A percentile compares a stretch with the other conserved stretches of the same genome.
phyloP scores from a whole-genome alignment of 2,888 invertebrate species.

The Belgica antarctica region DNA sequence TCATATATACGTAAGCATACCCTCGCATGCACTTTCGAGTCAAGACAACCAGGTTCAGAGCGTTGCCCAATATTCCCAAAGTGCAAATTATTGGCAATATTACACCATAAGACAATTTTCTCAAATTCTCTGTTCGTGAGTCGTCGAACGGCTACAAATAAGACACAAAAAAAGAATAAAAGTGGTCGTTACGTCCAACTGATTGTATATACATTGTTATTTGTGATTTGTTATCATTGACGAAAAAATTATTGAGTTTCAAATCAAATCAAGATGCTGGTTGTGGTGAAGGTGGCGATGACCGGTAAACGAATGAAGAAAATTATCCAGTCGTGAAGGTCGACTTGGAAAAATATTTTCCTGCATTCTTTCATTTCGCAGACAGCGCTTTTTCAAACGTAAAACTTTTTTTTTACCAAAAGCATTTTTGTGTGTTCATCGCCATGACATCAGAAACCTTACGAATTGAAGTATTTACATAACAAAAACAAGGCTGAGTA shows the following conservation, averaged over 20 bases:
- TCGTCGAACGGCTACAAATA: constrained; percentile 55
- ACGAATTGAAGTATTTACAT: no score
- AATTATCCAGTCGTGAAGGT: not conserved
- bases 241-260: no score
- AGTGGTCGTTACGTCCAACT: not conserved
- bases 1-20: constrained; percentile 76
- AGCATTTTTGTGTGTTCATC: no score
- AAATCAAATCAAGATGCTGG: not conserved
- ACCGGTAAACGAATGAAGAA: not conserved
- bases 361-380: not conserved
- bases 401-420: no score
- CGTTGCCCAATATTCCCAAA: constrained; percentile 73
- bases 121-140: constrained; percentile 60
- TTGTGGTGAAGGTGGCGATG: not conserved
- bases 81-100: constrained; percentile 68
- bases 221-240: not conserved
- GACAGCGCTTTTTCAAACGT: no score
- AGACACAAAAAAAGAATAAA: constrained; percentile 1
- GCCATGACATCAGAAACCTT: no score
- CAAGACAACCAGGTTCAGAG: constrained; percentile 73
- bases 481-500: no score
- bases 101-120: constrained; percentile 65
- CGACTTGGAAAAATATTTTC: not conserved
- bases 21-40: constrained; percentile 75
- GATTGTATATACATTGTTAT: constrained; percentile 16